Base-by-base conservation (phyloP, 2,888 invertebrate genomes). In the Lamellibrachia columna region DNA sequence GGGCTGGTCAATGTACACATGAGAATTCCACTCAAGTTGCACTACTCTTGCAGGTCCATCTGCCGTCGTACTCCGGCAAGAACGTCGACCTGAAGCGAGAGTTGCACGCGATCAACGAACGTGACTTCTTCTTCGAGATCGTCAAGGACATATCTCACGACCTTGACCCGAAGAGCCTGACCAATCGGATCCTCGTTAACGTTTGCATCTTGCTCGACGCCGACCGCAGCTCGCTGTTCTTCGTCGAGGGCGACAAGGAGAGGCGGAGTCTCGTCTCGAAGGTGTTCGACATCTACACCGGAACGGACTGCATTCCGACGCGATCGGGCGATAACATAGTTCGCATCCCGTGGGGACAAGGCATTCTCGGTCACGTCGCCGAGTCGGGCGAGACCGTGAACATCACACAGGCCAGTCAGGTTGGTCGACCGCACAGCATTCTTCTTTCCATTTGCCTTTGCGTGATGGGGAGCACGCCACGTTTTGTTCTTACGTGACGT, bases 81-180 rank as follows among this genome's bases (percentile, higher is more conserved):
- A 97, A 97, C 94, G 96, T 97, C 91, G 96, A 97, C 92, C 95
- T 96, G 91, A 97, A 97, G 95, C 94, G 96, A n/a, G 95, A 96
- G 92, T 94, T 96, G 90, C 94, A 95, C 58, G 94, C 95, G 93
- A 93, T 93, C 28, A 97, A 97, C 93, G 97, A 97, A 94, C 94
- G 96, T 58, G 97, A 97, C 93, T 97, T 97, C 95, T 97, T 97
- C 94, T 95, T 97, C 93, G 97, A 97, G 94, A 97, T 97, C 93
- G 97, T 97, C 53, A 96, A 97, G 93, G 97, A 97, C 94, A 97
- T 97, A 92, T 97, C 97, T 58, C 97, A 97, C 92, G 97, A 97
- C 94, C 95, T 97, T 92, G 97, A 97, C 95, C 96, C 97, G 11
- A 96, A 96, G 94, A 97, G 96, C 93, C 95, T 97, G 90, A 97